Evolutionary conservation across 2,113 vertebrate genomes (phyloP).

Genomic region (Equus przewalskii): DNA sequence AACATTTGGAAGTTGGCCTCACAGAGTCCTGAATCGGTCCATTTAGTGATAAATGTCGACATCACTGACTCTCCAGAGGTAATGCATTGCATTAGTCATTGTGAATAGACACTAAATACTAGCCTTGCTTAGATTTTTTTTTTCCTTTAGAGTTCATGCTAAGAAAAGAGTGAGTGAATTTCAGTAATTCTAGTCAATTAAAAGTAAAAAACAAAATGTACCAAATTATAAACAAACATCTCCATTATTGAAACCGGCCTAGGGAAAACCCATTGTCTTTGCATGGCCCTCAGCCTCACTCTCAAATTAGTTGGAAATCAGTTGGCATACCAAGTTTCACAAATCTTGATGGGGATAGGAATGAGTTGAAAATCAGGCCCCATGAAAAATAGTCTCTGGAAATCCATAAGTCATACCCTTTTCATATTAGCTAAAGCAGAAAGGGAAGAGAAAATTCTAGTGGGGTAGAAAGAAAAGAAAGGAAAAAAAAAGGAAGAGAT

Average conservation of each 20-base stretch:
- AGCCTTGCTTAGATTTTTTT: neutral
- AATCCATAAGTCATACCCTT: rapidly evolving
- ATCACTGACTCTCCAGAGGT: neutral
- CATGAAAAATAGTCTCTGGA: no score
- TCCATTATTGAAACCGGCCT: neutral
- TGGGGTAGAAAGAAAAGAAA: no score
- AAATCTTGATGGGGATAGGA: neutral
- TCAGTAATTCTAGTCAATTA: neutral
- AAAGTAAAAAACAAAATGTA: neutral
- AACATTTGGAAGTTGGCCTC: neutral
- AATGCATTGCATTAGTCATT: neutral
- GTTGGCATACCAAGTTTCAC: neutral
- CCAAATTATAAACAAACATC: rapidly evolving
- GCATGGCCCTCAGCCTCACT: rapidly evolving
- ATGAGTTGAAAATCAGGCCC: neutral
- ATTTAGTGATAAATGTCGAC: neutral
- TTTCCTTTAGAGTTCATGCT: neutral
- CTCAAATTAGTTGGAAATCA: neutral
- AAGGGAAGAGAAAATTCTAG: neutral
- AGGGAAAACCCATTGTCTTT: rapidly evolving
- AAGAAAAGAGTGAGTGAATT: neutral
- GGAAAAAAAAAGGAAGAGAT: neutral
- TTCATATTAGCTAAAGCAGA: no score
- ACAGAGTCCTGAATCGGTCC: neutral
- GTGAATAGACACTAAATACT: neutral